Evolutionary conservation across 92 coral and sea anemone genomes (phyloP).

Genomic region (Porites evermanni): DNA sequence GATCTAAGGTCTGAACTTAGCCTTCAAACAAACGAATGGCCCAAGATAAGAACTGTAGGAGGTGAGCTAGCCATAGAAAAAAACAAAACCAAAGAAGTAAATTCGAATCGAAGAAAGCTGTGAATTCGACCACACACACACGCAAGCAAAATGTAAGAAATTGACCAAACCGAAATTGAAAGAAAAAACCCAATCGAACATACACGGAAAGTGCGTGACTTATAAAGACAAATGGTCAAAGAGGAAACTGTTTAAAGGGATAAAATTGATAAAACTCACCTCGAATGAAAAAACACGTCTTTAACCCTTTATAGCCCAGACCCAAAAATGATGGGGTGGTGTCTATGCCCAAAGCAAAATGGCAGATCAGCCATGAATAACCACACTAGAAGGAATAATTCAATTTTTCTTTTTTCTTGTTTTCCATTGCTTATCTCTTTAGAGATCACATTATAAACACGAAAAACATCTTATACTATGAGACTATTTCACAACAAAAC

Average conservation of each 20-base stretch:
- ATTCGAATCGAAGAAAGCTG: conserved; percentile 9
- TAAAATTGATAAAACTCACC: too few relatives aligned
- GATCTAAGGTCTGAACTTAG: too few relatives aligned
- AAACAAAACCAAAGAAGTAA: too few relatives aligned
- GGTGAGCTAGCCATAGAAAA: too few relatives aligned
- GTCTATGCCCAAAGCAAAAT: conserved; percentile 24
- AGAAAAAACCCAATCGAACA: neutral
- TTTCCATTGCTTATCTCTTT: neutral
- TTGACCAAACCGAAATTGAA: neutral
- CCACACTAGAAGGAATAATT: neutral
- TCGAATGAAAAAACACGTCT: neutral
- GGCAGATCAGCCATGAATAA: neutral
- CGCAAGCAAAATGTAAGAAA: neutral
- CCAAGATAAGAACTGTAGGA: too few relatives aligned
- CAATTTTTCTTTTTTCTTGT: too few relatives aligned
- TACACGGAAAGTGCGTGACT: neutral
- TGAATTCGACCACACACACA: conserved; percentile 11
- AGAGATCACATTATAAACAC: neutral
- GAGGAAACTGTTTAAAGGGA: too few relatives aligned
- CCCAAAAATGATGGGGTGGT: neutral
- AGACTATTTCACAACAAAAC: neutral
- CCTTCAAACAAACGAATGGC: too few relatives aligned
- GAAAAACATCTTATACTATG: too few relatives aligned
- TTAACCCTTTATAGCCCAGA: conserved; percentile 19
- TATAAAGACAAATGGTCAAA: too few relatives aligned